These are phyloP conservation scores for Drosophila birchii DNA, from an alignment of 2,888 invertebrate genomes.

Conservation along the genomic window DNA sequence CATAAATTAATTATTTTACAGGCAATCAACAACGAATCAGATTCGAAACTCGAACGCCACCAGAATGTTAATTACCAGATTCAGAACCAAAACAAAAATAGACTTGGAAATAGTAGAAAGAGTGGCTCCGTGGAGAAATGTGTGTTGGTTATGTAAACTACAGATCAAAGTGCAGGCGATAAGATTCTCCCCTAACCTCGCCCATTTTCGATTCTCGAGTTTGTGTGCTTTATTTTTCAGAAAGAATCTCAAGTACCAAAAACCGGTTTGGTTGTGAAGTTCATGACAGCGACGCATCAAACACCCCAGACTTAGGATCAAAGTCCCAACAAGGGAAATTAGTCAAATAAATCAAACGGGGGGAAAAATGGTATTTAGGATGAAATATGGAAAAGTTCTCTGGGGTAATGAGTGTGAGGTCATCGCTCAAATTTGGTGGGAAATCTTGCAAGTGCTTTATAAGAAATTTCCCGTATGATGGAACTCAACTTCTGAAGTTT, in stretches of 20 bases:
- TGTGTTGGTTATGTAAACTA: slow-evolving; percentile 63
- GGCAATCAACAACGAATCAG: slow-evolving; percentile 49
- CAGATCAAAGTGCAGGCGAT: slow-evolving; percentile 62
- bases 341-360: slow-evolving; percentile 63
- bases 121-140: slow-evolving; percentile 37
- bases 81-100: slow-evolving; percentile 42
- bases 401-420: slow-evolving; percentile 21
- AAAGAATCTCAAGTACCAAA: slow-evolving; percentile 44
- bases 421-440: slow-evolving; percentile 13
- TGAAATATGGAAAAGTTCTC: slow-evolving; percentile 30
- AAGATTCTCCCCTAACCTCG: slow-evolving; percentile 27
- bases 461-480: slow-evolving; percentile 6
- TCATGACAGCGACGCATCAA: slow-evolving; percentile 59
- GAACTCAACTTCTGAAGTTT: neutral
- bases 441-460: slow-evolving; percentile 15
- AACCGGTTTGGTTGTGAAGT: slow-evolving; percentile 57
- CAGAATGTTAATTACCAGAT: slow-evolving; percentile 43
- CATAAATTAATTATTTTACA: slow-evolving; percentile 77
- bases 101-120: slow-evolving; percentile 51
- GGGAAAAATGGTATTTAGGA: slow-evolving; percentile 41
- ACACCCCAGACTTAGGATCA: slow-evolving; percentile 34
- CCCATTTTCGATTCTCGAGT: slow-evolving; percentile 19
- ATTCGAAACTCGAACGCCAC: slow-evolving; percentile 24
- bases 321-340: slow-evolving; percentile 53
- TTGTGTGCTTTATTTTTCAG: slow-evolving; percentile 7